Evolutionary conservation across 2,888 invertebrate species (phyloP).

Genomic region (Ganaspis brasiliensis): DNA sequence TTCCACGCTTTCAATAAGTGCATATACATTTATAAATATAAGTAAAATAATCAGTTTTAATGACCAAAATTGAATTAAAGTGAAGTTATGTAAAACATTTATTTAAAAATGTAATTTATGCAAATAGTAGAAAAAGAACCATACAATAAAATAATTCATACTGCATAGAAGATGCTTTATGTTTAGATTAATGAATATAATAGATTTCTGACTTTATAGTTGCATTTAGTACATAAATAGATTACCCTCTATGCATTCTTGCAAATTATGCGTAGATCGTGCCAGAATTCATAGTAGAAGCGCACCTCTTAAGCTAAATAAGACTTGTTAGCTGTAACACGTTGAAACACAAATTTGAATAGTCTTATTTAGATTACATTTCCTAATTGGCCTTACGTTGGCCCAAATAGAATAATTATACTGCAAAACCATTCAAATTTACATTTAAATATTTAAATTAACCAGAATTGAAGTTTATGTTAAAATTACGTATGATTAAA

Average conservation of each 20-base stretch:
- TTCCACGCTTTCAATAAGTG: no score
- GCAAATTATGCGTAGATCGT: conserved; percentile 20
- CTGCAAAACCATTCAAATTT: neutral
- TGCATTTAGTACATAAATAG: neutral
- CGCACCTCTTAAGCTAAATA: conserved; percentile 8
- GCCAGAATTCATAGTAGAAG: neutral
- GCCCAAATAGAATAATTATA: neutral
- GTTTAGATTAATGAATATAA: neutral
- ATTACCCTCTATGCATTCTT: neutral
- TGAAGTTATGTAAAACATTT: no score
- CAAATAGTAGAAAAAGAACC: no score
- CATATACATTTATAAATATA: no score
- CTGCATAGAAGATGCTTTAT: no score
- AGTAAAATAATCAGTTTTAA: no score
- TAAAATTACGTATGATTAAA: no score
- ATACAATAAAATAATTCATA: no score
- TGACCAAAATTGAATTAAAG: no score
- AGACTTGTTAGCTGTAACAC: conserved; percentile 27
- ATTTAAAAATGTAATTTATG: no score
- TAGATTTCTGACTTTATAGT: neutral
- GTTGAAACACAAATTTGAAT: conserved; percentile 20
- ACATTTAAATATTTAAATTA: neutral
- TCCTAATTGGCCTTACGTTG: neutral
- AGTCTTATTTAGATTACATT: neutral
- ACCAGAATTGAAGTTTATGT: neutral